phyloP scores from a whole-genome alignment of 2,888 invertebrate species.

The Habrosyne pyritoides region DNA sequence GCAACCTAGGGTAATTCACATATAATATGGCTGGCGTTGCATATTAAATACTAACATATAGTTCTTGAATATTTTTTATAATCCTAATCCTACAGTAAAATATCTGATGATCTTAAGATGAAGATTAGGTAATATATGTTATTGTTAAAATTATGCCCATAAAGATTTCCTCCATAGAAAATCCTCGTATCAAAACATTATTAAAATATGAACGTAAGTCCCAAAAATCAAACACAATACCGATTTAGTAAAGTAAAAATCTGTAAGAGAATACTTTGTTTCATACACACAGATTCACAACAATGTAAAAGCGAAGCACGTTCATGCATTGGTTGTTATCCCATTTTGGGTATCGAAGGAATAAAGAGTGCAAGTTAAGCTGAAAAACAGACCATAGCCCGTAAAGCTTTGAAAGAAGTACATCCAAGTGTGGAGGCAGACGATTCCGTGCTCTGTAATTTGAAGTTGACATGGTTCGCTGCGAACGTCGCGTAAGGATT shows the following conservation, averaged over 20 bases:
- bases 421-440: constrained; percentile 42
- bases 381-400: constrained; percentile 53
- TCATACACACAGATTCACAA: constrained; percentile 18
- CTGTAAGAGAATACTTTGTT: background rate
- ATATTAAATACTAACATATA: no score
- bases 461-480: constrained; percentile 53
- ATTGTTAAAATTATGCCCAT: no score
- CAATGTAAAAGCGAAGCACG: background rate
- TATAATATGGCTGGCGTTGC: no score
- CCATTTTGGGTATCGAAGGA: constrained; percentile 51
- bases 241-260: constrained; percentile 16
- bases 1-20: no score
- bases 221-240: background rate
- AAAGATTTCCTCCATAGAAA: no score
- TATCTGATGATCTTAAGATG: no score
- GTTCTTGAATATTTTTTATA: no score
- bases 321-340: constrained; percentile 37
- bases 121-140: no score
- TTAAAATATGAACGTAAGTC: no score
- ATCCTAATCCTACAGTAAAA: no score
- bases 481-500: constrained; percentile 15
- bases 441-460: constrained; percentile 65
- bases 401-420: constrained; percentile 66
- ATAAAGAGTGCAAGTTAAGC: constrained; percentile 63
- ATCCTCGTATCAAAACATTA: no score